Conservation (phyloP, 1,140 invertebrate species). For the Drosophila littoralis region DNA sequence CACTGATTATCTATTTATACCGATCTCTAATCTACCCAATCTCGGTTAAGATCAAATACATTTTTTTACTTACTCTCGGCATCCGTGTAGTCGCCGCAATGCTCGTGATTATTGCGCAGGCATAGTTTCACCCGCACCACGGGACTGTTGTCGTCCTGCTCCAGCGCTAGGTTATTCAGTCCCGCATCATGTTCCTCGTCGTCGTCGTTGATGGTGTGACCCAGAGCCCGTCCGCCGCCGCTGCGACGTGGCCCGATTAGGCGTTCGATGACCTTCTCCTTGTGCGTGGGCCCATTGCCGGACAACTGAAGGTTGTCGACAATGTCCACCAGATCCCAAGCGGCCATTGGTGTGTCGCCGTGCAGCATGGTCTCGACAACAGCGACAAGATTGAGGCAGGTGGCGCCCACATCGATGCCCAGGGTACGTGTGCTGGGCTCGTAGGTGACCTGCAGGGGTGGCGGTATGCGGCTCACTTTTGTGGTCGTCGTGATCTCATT, state of each 20-base stretch:
- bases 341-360: constrained; percentile 85
- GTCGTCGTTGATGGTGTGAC: constrained; percentile 80
- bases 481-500: constrained; percentile 91
- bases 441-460: constrained; percentile 91
- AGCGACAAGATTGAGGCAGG: constrained; percentile 90
- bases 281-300: constrained; percentile 88
- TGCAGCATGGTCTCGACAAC: constrained; percentile 89
- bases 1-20: too few species aligned
- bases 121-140: constrained; percentile 91
- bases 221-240: constrained; percentile 85
- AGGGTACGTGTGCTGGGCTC: constrained; percentile 90
- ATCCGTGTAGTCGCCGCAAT: constrained; percentile 92
- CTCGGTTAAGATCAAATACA: neutral
- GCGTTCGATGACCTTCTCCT: constrained; percentile 88
- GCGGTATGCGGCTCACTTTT: constrained; percentile 92
- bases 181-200: constrained; percentile 83
- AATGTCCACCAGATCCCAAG: constrained; percentile 90
- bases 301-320: constrained; percentile 88
- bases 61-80: constrained; percentile 90
- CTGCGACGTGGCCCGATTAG: constrained; percentile 81
- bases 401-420: constrained; percentile 90
- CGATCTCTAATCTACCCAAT: too few species aligned
- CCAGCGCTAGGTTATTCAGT: constrained; percentile 84
- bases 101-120: constrained; percentile 89
- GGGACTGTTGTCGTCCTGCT: constrained; percentile 87